These are phyloP conservation scores for Fabriciana adippe DNA, from an alignment of 2,888 invertebrate genomes.

Conservation along the genomic window DNA sequence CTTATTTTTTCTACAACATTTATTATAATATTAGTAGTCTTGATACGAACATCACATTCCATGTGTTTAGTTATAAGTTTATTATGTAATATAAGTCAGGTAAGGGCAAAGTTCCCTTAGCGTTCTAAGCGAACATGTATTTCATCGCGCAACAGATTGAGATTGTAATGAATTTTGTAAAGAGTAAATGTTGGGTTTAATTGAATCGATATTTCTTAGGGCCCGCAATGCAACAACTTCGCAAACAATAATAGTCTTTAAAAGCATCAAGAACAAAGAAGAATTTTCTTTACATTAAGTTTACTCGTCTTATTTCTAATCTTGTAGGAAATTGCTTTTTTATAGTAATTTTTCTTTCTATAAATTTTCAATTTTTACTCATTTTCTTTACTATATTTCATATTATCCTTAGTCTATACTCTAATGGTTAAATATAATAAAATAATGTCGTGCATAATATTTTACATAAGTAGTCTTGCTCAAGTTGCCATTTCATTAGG, in stretches of 20 bases:
- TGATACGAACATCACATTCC: slow-evolving; percentile 34
- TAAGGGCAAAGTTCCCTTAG: slow-evolving; percentile 10
- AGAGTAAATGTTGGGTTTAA: slow-evolving; percentile 29
- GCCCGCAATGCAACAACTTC: slow-evolving; percentile 13
- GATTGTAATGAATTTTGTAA: slow-evolving; percentile 30
- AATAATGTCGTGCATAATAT: slow-evolving; percentile 49
- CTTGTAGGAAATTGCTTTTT: neutral
- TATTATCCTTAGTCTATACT: slow-evolving; percentile 30
- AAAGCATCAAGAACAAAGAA: slow-evolving; percentile 4
- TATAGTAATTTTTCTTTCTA: neutral
- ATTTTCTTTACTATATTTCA: slow-evolving; percentile 34
- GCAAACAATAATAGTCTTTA: slow-evolving; percentile 23
- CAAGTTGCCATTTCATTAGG: slow-evolving; percentile 74
- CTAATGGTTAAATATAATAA: slow-evolving; percentile 31
- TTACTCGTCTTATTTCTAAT: slow-evolving; percentile 8
- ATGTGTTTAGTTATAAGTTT: slow-evolving; percentile 25
- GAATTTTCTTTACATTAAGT: slow-evolving; percentile 8
- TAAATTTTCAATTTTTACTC: slow-evolving; percentile 29
- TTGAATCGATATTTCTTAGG: slow-evolving; percentile 34
- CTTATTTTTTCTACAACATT: slow-evolving; percentile 21
- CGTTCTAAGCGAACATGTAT: slow-evolving; percentile 17
- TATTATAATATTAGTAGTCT: slow-evolving; percentile 9
- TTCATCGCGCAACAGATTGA: slow-evolving; percentile 22
- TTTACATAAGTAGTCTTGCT: slow-evolving; percentile 65
- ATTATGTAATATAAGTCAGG: slow-evolving; percentile 4